phyloP scores from a whole-genome alignment of 2,797 vertebrate genomes.

The Etheostoma perlongum region DNA sequence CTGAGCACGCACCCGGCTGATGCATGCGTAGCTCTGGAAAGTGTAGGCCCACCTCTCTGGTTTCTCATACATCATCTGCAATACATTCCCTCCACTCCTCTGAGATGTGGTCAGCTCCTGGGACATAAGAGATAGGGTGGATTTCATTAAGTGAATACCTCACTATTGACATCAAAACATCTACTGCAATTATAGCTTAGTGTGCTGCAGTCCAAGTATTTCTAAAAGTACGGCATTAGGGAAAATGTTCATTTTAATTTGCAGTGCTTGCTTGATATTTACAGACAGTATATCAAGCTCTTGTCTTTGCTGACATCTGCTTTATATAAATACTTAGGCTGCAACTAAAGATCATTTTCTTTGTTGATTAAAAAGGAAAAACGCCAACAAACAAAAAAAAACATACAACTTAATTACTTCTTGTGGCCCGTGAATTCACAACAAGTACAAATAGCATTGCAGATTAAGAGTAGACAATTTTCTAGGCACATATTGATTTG shows the following conservation, averaged over 20 bases:
- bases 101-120: constrained; percentile 93
- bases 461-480: too few relatives aligned
- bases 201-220: not conserved
- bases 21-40: constrained; percentile 94
- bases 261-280: not conserved
- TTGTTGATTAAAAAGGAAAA: too few relatives aligned
- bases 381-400: too few relatives aligned
- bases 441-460: too few relatives aligned
- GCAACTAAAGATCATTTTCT: too few relatives aligned
- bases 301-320: not conserved
- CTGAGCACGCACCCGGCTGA: constrained; percentile 93
- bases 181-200: not conserved
- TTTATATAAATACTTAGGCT: too few relatives aligned
- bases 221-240: too few relatives aligned
- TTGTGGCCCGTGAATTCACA: too few relatives aligned
- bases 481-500: too few relatives aligned
- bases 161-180: not conserved
- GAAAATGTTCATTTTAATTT: not conserved
- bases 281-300: not conserved
- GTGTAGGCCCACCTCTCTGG: constrained; percentile 95
- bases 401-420: too few relatives aligned
- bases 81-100: constrained; percentile 91
- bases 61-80: constrained; percentile 95
- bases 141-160: not conserved
- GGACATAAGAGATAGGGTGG: not conserved